Evolutionary conservation across 1,140 invertebrate species (phyloP).

Genomic region (Drosophila sucinea): DNA sequence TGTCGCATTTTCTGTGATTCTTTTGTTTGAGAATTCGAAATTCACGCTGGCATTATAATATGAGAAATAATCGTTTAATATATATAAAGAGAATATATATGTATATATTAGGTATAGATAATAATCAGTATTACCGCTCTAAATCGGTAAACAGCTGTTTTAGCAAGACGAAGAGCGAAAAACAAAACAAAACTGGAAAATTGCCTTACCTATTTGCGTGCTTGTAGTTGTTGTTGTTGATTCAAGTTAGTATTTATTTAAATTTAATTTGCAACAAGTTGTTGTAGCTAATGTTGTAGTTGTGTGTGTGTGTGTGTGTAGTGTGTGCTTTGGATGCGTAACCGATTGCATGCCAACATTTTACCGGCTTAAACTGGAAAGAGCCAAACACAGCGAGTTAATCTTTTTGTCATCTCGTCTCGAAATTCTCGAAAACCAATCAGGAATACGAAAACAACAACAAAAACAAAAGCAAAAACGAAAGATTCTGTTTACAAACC

Average conservation of each 20-base stretch:
- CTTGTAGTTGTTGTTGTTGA: conserved; percentile 24
- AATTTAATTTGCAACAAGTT: conserved; percentile 55
- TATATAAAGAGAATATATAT: conserved; percentile 10
- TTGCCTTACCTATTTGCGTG: conserved; percentile 17
- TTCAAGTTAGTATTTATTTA: conserved; percentile 54
- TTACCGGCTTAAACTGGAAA: conserved; percentile 67
- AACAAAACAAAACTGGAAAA: conserved; percentile 55
- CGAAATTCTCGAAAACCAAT: neutral
- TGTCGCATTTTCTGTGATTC: conserved; percentile 4
- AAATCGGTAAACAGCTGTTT: conserved; percentile 56
- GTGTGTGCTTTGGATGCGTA: conserved; percentile 39
- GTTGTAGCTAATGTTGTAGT: conserved; percentile 20
- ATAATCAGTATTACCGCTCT: conserved; percentile 40
- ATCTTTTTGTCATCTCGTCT: conserved; percentile 37
- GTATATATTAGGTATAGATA: conserved; percentile 2
- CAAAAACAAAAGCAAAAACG: neutral
- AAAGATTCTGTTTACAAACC: conserved; percentile 26
- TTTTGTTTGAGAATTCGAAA: neutral
- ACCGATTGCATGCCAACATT: conserved; percentile 50
- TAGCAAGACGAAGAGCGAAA: conserved; percentile 32
- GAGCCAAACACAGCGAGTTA: conserved; percentile 50
- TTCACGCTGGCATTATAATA: neutral
- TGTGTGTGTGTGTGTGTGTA: conserved; percentile 23
- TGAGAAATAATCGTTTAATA: neutral
- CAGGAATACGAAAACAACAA: neutral